A percentile compares a stretch with the other conserved stretches of the same genome.
These are phyloP conservation scores for Ursus arctos DNA, from an alignment of 2,113 vertebrate genomes.

Conservation along the genomic window DNA sequence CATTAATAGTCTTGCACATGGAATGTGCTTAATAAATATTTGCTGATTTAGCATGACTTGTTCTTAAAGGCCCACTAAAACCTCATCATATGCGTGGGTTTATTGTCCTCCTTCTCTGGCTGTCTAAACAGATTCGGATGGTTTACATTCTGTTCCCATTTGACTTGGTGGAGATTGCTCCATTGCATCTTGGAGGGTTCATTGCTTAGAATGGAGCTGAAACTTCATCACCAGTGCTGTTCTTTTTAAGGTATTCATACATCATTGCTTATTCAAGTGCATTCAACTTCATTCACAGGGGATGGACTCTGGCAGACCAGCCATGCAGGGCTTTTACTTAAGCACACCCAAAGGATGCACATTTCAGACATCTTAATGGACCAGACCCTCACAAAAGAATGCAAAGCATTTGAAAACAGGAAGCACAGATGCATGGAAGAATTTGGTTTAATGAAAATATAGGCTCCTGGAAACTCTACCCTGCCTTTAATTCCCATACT, in stretches of 20 bases:
- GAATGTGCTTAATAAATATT: constrained; percentile 2
- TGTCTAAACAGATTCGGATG: background rate
- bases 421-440: constrained; percentile 48
- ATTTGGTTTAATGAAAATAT: constrained; percentile 52
- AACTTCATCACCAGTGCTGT: background rate
- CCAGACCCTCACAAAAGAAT: constrained; percentile 57
- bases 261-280: constrained; percentile 49
- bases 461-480: constrained; percentile 24
- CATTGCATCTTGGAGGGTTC: constrained; percentile 1
- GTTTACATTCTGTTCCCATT: background rate
- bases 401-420: constrained; percentile 59
- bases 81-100: background rate
- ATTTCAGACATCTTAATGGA: constrained; percentile 62
- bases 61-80: background rate
- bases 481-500: constrained; percentile 40
- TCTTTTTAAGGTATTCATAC: constrained; percentile 50
- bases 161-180: background rate
- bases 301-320: constrained; percentile 9
- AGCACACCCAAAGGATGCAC: constrained; percentile 47
- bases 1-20: background rate
- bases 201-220: background rate
- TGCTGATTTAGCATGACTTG: constrained; percentile 23
- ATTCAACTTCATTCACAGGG: constrained; percentile 54
- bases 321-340: constrained; percentile 22
- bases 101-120: background rate